Evolutionary conservation across 2,888 invertebrate species (phyloP).

Genomic region (Osmoderma eremita): DNA sequence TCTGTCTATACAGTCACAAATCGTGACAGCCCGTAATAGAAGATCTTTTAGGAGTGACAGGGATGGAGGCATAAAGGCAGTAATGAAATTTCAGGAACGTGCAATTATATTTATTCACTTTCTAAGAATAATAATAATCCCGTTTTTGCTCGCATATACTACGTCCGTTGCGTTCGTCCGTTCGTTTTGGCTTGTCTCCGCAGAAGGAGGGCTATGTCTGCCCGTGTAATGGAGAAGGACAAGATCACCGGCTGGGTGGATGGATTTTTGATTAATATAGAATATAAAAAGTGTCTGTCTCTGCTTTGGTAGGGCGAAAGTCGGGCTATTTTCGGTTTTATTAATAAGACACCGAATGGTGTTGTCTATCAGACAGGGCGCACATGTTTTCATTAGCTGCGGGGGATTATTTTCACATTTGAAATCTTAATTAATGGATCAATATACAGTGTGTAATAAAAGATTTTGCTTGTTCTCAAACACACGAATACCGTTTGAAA

Average conservation of each 20-base stretch:
- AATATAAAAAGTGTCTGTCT: slow-evolving; percentile 59
- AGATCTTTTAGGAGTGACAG: background rate
- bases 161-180: background rate
- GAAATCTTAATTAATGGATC: slow-evolving; percentile 42
- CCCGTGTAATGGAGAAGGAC: slow-evolving; percentile 1
- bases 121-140: slow-evolving; percentile 59
- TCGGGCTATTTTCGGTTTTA: slow-evolving; percentile 60
- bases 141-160: slow-evolving; percentile 39
- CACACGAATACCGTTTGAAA: no score
- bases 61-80: slow-evolving; percentile 1
- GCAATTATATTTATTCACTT: slow-evolving; percentile 58
- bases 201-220: slow-evolving; percentile 31
- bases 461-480: background rate
- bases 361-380: slow-evolving; percentile 59
- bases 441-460: background rate
- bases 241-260: slow-evolving; percentile 46
- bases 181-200: slow-evolving; percentile 14
- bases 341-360: slow-evolving; percentile 62
- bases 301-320: slow-evolving; percentile 50
- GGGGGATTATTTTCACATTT: slow-evolving; percentile 48
- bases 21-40: background rate
- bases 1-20: slow-evolving; percentile 25
- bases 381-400: slow-evolving; percentile 48
- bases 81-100: slow-evolving; percentile 38
- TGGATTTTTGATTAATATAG: slow-evolving; percentile 58